A percentile compares a stretch with the other conserved stretches of the same genome.
phyloP scores from a whole-genome alignment of 1,140 invertebrate genomes.

The Nasonia longicornis region DNA sequence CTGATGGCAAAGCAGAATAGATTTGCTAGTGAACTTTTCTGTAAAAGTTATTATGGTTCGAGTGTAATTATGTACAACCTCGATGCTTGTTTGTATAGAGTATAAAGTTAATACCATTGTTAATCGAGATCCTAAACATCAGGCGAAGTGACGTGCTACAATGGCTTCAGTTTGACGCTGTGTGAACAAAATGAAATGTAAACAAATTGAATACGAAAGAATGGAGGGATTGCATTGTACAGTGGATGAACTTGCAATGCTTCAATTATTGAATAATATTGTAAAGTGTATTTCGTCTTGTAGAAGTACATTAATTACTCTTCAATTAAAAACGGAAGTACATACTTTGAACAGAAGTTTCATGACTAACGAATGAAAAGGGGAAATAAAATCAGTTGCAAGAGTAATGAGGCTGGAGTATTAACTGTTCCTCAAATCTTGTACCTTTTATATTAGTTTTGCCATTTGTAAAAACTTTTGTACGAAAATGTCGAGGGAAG shows the following conservation, averaged over 20 bases:
- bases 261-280: constrained; percentile 34
- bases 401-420: constrained; percentile 35
- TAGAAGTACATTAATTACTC: constrained; percentile 32
- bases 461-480: constrained; percentile 39
- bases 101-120: constrained; percentile 45
- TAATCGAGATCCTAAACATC: constrained; percentile 24
- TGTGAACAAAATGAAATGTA: constrained; percentile 43
- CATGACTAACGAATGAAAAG: constrained; percentile 9
- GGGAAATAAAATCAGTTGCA: constrained; percentile 23
- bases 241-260: constrained; percentile 34
- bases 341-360: constrained; percentile 34
- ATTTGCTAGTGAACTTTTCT: constrained; percentile 47
- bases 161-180: constrained; percentile 38
- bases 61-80: constrained; percentile 27
- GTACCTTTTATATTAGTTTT: constrained; percentile 27
- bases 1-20: constrained; percentile 45
- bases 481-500: constrained; percentile 33
- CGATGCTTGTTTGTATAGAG: constrained; percentile 47
- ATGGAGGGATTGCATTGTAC: constrained; percentile 33
- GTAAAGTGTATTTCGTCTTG: constrained; percentile 37
- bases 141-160: constrained; percentile 36
- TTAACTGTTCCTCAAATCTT: constrained; percentile 38
- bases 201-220: constrained; percentile 26
- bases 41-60: constrained; percentile 42
- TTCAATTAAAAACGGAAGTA: constrained; percentile 32